Evolutionary conservation across 2,113 vertebrate species (phyloP).

Genomic region (Chloropsis hardwickii): DNA sequence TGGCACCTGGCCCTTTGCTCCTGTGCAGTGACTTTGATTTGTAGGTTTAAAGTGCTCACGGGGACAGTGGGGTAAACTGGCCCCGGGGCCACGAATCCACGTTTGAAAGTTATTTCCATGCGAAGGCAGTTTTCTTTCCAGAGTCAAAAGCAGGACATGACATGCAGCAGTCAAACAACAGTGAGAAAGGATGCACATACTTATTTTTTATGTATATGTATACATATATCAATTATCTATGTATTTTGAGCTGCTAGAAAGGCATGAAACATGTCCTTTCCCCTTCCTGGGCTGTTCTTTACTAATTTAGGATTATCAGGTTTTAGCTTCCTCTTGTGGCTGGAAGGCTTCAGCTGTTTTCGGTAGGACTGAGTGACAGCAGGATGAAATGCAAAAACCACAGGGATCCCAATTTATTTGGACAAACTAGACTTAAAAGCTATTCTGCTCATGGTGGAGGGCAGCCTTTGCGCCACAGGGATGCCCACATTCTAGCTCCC

Average conservation of each 20-base stretch:
- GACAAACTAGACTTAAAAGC: neutral
- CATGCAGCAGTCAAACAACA: neutral
- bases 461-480: neutral
- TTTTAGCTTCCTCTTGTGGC: neutral
- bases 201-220: neutral
- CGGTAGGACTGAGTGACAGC: neutral
- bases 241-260: neutral
- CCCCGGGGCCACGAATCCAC: neutral
- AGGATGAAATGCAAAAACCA: neutral
- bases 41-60: neutral
- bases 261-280: neutral
- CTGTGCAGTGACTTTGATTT: neutral
- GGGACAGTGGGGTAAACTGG: neutral
- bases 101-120: neutral
- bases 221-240: neutral
- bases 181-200: neutral
- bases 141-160: neutral
- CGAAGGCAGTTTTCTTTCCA: neutral
- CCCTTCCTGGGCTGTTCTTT: neutral
- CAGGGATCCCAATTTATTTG: neutral
- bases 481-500: neutral
- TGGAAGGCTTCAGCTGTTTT: neutral
- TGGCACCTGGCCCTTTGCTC: rapidly evolving
- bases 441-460: neutral
- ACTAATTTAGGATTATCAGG: neutral